Percentiles rank a stretch among this genome's conserved stretches.
phyloP scores from a whole-genome alignment of 2,797 vertebrate genomes.

The Prunella strophiata region DNA sequence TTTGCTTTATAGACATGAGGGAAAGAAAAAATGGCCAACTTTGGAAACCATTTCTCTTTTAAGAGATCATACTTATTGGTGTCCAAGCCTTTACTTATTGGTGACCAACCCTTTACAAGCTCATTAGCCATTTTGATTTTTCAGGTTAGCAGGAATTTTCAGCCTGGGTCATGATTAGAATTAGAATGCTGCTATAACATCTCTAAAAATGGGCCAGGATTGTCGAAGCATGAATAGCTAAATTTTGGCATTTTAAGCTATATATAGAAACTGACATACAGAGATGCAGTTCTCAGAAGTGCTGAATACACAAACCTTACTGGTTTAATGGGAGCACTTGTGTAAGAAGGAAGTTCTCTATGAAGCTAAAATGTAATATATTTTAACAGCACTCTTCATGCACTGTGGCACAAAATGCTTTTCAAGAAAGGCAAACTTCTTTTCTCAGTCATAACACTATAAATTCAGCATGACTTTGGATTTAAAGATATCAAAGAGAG shows the following conservation, averaged over 20 bases:
- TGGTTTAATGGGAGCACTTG: not conserved
- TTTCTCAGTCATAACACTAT: not conserved
- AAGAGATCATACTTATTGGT: not conserved
- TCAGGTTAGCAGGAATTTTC: not conserved
- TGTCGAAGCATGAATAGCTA: not conserved
- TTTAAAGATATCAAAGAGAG: not conserved
- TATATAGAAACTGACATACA: not conserved
- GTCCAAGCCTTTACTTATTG: not conserved
- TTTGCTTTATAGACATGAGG: not conserved
- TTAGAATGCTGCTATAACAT: not conserved
- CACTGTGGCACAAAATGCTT: not conserved
- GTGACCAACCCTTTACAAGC: not conserved
- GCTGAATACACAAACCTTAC: not conserved
- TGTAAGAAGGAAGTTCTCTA: not conserved
- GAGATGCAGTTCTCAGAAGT: not conserved
- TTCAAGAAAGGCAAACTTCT: constrained; percentile 13
- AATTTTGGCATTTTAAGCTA: not conserved
- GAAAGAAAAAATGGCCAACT: not conserved
- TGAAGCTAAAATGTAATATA: constrained; percentile 2
- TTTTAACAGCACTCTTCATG: not conserved
- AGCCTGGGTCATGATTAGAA: not conserved
- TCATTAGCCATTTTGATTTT: not conserved
- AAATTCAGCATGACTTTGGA: not conserved
- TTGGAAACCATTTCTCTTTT: not conserved
- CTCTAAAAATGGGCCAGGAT: not conserved